Conservation (phyloP, 1,140 invertebrate species). For the Micrasema minimum region DNA sequence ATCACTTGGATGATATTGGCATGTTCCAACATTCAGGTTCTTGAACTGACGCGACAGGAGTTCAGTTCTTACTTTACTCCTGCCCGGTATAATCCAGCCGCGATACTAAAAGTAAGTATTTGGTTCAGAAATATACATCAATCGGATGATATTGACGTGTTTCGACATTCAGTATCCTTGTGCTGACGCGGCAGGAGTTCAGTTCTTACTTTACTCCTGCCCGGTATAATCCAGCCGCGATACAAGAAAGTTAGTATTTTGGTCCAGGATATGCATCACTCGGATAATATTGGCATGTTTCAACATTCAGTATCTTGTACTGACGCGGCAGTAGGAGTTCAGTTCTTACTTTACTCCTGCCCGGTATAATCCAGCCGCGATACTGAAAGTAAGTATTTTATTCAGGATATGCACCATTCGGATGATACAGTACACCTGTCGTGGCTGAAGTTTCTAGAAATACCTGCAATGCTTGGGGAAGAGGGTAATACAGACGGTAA, state of each 20-base stretch:
- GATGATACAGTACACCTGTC: slow-evolving; percentile 35
- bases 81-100: not conserved
- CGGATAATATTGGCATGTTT: slow-evolving; percentile 17
- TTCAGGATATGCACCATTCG: slow-evolving; percentile 33
- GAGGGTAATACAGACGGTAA: not conserved
- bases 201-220: no score
- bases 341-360: not conserved
- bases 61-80: not conserved
- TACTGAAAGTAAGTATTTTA: not conserved
- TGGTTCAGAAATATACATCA: slow-evolving; percentile 25
- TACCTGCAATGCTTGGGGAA: slow-evolving; percentile 10
- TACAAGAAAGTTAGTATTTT: no score
- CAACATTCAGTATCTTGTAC: no score
- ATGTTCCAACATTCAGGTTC: no score
- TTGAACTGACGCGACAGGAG: no score
- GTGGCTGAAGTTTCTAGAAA: not conserved
- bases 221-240: no score
- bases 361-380: not conserved
- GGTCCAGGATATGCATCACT: slow-evolving; percentile 25
- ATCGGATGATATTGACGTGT: slow-evolving; percentile 28
- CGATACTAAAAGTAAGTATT: not conserved
- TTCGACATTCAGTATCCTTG: slow-evolving; percentile 29
- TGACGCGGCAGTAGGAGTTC: no score
- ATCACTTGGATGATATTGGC: slow-evolving; percentile 17
- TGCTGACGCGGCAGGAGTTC: not conserved